Base-by-base conservation (phyloP, 64 coral and sea anemone species). In the Hydrozoanthus tunicans region DNA sequence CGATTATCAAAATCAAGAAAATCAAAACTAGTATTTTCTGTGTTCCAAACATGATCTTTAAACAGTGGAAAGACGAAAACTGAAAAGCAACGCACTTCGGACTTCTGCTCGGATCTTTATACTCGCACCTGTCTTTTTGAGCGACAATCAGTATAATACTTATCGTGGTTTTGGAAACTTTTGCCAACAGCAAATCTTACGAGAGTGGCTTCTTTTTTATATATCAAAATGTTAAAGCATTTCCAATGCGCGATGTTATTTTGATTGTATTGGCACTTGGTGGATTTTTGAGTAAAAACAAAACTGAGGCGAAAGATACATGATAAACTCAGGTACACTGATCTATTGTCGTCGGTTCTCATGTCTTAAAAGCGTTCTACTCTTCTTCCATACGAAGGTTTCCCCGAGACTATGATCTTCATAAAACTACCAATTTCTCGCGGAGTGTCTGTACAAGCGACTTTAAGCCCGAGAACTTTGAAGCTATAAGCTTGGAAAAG, bases 51-150 rank as follows among this genome's bases (percentile, higher is more conserved):
- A 53, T 6, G 62, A 66, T 27, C 52, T 23, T 83, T 11, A 83
- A 83, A 64, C 12, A 13, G 55, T 3, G 62, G 84, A 53, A 60
- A 58, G 54, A 88, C 9, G 7, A 51, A 11, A 51, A 25, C 27
- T 43, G 11, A 17, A 15, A n/a, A 12, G 20, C 20, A 53, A 11
- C 17, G 27, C 4, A 73, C 24, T 43, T 32, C 10, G 58, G 8
- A 10, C 1, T 58, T 86, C n/a, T 4, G 55, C 20, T 88, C 58
- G 71, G 32, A 0, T 26, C 11, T 88, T 67, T 14, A n/a, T 51
- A 64, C 55, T 88, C 84, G 70, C 84, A 88, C 84, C 84, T 88
- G 84, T 57, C 84, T 26, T 73, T 73, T 74, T 88, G 20, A 88
- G 84, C 73, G 84, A 88, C 74, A 74, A 88, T 88, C 84, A 74